Base-by-base conservation (phyloP, 2,113 vertebrate genomes). In the Gasterosteus nipponicus region DNA sequence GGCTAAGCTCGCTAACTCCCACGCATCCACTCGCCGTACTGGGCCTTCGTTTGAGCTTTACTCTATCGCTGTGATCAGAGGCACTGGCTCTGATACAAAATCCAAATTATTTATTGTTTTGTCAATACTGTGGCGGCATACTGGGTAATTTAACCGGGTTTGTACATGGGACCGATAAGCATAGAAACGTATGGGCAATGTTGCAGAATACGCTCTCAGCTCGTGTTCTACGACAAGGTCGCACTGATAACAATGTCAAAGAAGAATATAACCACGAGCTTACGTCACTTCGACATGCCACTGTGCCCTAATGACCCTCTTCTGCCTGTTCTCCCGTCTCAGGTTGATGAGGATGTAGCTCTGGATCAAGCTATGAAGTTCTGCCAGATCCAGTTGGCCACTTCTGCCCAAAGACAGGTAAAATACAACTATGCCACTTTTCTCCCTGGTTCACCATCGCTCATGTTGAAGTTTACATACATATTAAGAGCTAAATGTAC, bases 301-400 rank as follows among this genome's bases (percentile, higher is more conserved):
- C 61, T 80, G 47, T 68, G 10, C 29, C 10, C 63, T 77, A 39
- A 82, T 26, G 33, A 49, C 26, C 26, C 44, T 47, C 1, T 44
- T 78, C 3, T 93, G 11, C 12, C 0, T 83, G 8, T 75, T 77
- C 31, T 83, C 89, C 73, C 51, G 1, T 81, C 71, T 54, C 91
- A 99, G 97, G 98, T 98, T 72, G 98, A 99, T 22, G 98, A 99
- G 93, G 98, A 96, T 69, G 96, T 95, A 14, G 97, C 97, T 3
- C 90, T 99, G 92, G 97, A 99, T 81, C 98, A 99, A 90, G 97
- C 98, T 19, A 95, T 99, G 89, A 98, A 97, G 94, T 99, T 99
- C 93, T 99, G 98, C 89, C 98, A 99, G 92, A 94, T 98, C 78
- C 98, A 99, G 67, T 94, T 97, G 82, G 97, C 97, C 75, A 89